Percentiles rank a stretch among this genome's conserved stretches.
These are phyloP conservation scores for Platerodrilus igneus DNA, from an alignment of 2,888 invertebrate species.

Conservation along the genomic window DNA sequence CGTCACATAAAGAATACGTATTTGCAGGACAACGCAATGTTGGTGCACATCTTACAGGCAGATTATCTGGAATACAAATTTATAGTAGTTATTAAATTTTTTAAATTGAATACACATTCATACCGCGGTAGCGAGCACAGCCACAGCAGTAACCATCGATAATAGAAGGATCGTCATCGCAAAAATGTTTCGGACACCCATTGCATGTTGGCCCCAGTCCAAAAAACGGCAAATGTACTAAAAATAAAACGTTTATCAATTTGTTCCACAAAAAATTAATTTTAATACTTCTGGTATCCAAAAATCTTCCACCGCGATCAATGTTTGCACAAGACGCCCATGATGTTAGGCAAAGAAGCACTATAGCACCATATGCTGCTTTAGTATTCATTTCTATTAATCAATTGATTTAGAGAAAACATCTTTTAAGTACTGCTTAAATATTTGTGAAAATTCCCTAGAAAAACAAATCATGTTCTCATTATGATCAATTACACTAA, in stretches of 20 bases:
- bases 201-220: constrained; percentile 54
- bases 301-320: too few relatives aligned
- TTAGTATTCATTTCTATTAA: too few relatives aligned
- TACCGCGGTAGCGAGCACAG: constrained; percentile 56
- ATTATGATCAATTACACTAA: too few relatives aligned
- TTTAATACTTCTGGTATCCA: too few relatives aligned
- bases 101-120: constrained; percentile 18
- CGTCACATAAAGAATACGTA: constrained; percentile 54
- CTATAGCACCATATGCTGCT: too few relatives aligned
- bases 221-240: constrained; percentile 46
- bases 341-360: too few relatives aligned
- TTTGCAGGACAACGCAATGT: constrained; percentile 56
- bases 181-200: constrained; percentile 55
- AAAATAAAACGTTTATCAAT: neutral
- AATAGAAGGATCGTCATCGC: constrained; percentile 58
- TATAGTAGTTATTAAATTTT: constrained; percentile 1
- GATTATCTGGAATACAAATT: constrained; percentile 49
- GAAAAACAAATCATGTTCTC: too few relatives aligned
- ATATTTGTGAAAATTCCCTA: too few relatives aligned
- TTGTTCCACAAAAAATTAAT: too few relatives aligned
- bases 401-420: too few relatives aligned
- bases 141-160: constrained; percentile 63
- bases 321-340: too few relatives aligned
- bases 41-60: constrained; percentile 55
- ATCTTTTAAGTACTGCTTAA: too few relatives aligned